Evolutionary conservation across 2,888 invertebrate genomes (phyloP).

Genomic region (Spatulosminthurus flaviceps): DNA sequence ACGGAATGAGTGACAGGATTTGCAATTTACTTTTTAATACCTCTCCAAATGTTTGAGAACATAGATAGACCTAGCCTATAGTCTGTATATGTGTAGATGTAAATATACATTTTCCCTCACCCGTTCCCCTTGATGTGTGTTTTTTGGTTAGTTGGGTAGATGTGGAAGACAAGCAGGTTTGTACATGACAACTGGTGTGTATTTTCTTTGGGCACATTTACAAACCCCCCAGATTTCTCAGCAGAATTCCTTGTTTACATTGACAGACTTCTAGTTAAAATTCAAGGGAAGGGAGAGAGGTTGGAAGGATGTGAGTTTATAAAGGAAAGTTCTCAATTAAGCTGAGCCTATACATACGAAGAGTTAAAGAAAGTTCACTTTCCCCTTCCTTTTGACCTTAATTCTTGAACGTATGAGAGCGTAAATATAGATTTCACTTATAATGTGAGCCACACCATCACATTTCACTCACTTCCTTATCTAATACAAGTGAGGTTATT

Average conservation of each 20-base stretch:
- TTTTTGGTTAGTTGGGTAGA: too few species aligned
- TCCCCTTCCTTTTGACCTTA: neutral
- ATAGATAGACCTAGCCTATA: too few species aligned
- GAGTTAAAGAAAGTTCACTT: neutral
- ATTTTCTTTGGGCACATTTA: too few species aligned
- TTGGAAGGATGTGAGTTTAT: neutral
- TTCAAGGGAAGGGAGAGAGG: neutral
- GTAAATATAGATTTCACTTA: neutral
- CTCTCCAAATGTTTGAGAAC: too few species aligned
- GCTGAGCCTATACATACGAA: neutral
- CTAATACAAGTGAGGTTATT: neutral
- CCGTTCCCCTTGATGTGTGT: too few species aligned
- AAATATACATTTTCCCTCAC: too few species aligned
- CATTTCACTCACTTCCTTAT: conserved; percentile 26
- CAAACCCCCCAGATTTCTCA: too few species aligned
- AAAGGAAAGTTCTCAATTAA: neutral
- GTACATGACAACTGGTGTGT: too few species aligned
- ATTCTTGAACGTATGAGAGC: conserved; percentile 3
- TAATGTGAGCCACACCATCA: neutral
- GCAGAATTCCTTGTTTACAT: neutral
- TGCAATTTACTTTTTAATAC: too few species aligned
- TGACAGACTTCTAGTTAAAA: neutral
- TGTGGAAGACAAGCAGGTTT: too few species aligned
- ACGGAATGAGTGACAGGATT: too few species aligned
- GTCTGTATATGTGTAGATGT: too few species aligned